These are phyloP conservation scores for Plestiodon gilberti DNA, from an alignment of 2,113 vertebrate species.

Conservation along the genomic window DNA sequence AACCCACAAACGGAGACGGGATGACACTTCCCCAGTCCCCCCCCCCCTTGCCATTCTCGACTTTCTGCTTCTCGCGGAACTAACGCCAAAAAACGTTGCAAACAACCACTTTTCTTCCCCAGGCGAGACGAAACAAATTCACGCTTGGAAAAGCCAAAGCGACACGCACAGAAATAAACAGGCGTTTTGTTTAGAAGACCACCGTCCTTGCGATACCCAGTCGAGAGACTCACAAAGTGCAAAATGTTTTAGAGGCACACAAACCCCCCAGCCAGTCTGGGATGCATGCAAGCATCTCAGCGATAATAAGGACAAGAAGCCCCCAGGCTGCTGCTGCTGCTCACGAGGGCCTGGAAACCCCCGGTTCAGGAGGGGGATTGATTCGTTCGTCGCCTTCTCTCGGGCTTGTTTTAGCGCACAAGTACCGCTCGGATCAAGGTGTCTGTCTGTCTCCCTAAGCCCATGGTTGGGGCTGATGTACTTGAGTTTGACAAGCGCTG, in stretches of 20 bases:
- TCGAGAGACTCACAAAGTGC: neutral
- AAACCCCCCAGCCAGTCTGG: no score
- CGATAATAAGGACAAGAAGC: neutral
- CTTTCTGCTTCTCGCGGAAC: neutral
- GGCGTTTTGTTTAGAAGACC: no score
- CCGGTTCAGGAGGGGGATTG: neutral
- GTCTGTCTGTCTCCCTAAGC: no score
- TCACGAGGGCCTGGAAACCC: neutral
- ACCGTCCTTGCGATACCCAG: neutral
- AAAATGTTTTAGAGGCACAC: accelerated
- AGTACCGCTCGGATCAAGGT: no score
- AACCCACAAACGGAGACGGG: no score
- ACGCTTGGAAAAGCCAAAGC: neutral
- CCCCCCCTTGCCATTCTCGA: neutral
- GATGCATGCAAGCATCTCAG: neutral
- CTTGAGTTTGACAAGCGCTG: no score
- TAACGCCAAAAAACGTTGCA: neutral
- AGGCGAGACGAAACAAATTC: neutral
- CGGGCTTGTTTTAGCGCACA: neutral
- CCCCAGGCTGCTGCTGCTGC: neutral
- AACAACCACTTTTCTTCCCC: accelerated
- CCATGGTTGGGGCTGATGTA: neutral
- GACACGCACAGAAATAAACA: neutral
- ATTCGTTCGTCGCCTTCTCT: neutral
- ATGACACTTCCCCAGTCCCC: no score